Evolutionary conservation across 1,140 invertebrate genomes (phyloP), one percentile per base, ranked within the genome.

Genomic region (Mya arenaria): DNA sequence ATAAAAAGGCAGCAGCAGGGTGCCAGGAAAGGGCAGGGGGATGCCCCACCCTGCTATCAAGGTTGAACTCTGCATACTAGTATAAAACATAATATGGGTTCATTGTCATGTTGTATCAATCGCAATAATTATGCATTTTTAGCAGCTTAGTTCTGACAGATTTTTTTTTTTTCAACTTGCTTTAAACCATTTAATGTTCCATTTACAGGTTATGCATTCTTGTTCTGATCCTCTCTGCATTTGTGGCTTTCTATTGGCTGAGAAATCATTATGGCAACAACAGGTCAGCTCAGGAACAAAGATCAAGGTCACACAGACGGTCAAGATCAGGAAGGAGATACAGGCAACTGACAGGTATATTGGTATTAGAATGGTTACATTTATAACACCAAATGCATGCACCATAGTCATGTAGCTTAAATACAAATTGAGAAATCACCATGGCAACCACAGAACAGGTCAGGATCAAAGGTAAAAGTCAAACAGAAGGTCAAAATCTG

Each of bases 171-270:
- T n/a, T n/a, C n/a, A n/a, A n/a, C n/a, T n/a, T n/a, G n/a, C n/a
- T n/a, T n/a, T n/a, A n/a, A n/a, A n/a, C n/a, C n/a, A n/a, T n/a
- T n/a, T n/a, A n/a, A n/a, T n/a, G 1, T 23, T 39, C 28, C 28
- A 39, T 44, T 65, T 60, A 36, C 80, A 82, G 80, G 80, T 73
- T 82, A 19, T 82, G 80, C 75, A 62, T 74, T 28, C 36, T 82
- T 17, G 25, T 82, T 6, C 44, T 82, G 32, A 36, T 74, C 23
- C 10, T 82, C 6, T 66, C 72, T 19, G 44, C 48, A 13, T 74
- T 44, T 68, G 52, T 66, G 32, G 71, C 60, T 34, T 37, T 66
- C 5, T 82, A 82, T 36, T 82, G 80, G 80, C 36, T 82, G 15
- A 48, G 80, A 8, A 34, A 63, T 28, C 56, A 71, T 13, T 74